Conservation (phyloP, 2,113 vertebrate genomes). For the Sylvilagus bachmani region DNA sequence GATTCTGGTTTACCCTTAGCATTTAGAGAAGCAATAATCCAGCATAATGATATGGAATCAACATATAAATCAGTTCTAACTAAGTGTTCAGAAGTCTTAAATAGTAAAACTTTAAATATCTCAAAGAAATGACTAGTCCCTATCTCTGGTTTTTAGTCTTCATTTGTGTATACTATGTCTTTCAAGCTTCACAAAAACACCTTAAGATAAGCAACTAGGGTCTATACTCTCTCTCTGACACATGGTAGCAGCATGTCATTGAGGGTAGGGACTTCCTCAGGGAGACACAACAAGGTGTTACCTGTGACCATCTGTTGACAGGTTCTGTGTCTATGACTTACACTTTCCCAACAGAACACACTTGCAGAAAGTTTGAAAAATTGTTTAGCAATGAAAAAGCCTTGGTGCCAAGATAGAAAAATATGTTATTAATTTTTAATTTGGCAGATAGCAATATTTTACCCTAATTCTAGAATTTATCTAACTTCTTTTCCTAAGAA, state of each 20-base stretch:
- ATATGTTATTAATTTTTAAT: neutral
- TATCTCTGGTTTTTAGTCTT: neutral
- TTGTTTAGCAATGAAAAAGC: neutral
- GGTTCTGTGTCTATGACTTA: neutral
- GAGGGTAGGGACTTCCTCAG: neutral
- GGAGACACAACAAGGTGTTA: neutral
- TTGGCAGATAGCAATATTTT: constrained; percentile 25
- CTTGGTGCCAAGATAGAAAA: neutral
- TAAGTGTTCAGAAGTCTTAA: constrained; percentile 4
- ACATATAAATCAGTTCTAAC: neutral
- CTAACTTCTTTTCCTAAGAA: constrained; percentile 12
- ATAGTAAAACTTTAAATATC: constrained; percentile 36
- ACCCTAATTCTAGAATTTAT: constrained; percentile 16
- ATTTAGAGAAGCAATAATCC: neutral
- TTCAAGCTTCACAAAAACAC: constrained; percentile 26
- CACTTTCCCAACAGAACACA: neutral
- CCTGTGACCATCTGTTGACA: neutral
- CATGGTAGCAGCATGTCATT: neutral
- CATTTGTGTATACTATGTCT: neutral
- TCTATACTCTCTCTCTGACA: neutral
- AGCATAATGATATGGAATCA: neutral
- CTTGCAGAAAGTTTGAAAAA: constrained; percentile 7
- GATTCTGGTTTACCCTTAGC: neutral
- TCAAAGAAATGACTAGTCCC: neutral
- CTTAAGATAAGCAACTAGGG: neutral